Evolutionary conservation across 2,888 invertebrate species (phyloP).

Genomic region (Drosophila koepferae): DNA sequence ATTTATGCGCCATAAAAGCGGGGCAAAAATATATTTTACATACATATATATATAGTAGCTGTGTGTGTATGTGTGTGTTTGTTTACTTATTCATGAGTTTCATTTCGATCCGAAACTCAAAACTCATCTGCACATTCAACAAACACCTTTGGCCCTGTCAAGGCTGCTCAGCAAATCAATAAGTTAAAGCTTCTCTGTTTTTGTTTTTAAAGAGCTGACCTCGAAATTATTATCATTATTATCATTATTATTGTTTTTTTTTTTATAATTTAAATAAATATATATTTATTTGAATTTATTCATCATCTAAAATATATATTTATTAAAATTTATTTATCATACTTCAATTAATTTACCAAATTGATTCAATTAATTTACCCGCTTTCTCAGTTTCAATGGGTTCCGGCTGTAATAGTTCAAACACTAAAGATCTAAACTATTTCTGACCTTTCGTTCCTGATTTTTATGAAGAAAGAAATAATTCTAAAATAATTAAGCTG

Average conservation of each 20-base stretch:
- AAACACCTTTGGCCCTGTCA: constrained; percentile 3
- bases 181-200: constrained; percentile 39
- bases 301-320: too few species aligned
- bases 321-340: too few species aligned
- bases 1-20: constrained; percentile 76
- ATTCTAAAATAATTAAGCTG: too few species aligned
- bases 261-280: too few species aligned
- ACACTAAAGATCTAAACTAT: too few species aligned
- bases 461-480: too few species aligned
- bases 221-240: background rate
- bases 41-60: background rate
- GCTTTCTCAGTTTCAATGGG: too few species aligned
- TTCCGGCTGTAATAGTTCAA: too few species aligned
- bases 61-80: constrained; percentile 18
- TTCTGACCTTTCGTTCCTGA: too few species aligned
- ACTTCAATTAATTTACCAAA: too few species aligned
- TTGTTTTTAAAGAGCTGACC: background rate
- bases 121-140: constrained; percentile 14
- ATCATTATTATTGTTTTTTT: too few species aligned
- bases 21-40: constrained; percentile 51
- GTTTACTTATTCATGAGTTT: constrained; percentile 69
- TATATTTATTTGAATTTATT: background rate
- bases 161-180: constrained; percentile 56
- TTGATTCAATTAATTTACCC: too few species aligned
- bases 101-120: constrained; percentile 35